Evolutionary conservation across 2,797 vertebrate genomes (phyloP).

Genomic region (Coregonus sp.): DNA sequence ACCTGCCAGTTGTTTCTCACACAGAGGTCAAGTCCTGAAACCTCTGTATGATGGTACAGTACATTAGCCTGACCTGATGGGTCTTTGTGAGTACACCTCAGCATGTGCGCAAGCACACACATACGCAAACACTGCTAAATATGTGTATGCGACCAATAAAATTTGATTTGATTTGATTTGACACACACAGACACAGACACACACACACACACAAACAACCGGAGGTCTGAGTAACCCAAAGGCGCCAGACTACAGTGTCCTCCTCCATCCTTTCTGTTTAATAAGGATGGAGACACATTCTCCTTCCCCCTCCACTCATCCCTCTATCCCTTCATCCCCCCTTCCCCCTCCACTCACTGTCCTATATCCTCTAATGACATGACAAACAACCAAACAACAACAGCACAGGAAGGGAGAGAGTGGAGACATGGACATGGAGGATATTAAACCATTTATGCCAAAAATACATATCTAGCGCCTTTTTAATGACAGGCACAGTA

Average conservation of each 20-base stretch:
- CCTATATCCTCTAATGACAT: not conserved
- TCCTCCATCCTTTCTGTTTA: slow-evolving; percentile 65
- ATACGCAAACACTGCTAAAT: not conserved
- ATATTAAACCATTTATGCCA: not conserved
- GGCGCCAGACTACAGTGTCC: slow-evolving; percentile 66
- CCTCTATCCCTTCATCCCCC: slow-evolving; percentile 11
- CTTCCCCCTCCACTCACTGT: not conserved
- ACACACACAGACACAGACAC: not conserved
- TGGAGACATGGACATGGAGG: not conserved
- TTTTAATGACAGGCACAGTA: not conserved
- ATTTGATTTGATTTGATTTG: no score
- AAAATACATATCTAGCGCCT: not conserved
- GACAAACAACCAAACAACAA: not conserved
- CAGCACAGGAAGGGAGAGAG: not conserved
- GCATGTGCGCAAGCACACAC: not conserved
- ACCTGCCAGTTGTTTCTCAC: not conserved
- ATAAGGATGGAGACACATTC: slow-evolving; percentile 49
- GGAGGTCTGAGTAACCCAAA: slow-evolving; percentile 52
- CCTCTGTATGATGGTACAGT: not conserved
- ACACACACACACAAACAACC: not conserved
- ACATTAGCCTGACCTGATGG: not conserved
- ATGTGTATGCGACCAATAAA: not conserved
- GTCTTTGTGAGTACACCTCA: not conserved
- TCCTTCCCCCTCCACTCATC: slow-evolving; percentile 17
- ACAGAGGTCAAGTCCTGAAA: not conserved